A percentile compares a stretch with the other conserved stretches of the same genome.
Evolutionary conservation across 1,140 invertebrate species (phyloP).

Genomic region (Physella acuta): DNA sequence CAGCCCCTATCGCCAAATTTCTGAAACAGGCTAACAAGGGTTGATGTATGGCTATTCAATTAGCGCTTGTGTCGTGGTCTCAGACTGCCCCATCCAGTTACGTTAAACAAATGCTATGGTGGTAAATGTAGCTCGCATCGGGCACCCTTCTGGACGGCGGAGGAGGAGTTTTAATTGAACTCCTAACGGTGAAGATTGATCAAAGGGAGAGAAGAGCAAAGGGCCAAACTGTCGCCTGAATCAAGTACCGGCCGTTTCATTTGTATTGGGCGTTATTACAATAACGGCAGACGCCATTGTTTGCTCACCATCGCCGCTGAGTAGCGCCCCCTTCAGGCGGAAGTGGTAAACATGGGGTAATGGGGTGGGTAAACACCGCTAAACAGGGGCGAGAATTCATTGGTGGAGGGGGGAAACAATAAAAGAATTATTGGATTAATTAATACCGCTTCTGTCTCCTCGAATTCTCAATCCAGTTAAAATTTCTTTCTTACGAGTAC

Average conservation of each 20-base stretch:
- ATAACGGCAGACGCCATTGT: constrained; percentile 24
- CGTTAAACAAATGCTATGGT: too few relatives aligned
- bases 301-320: constrained; percentile 9
- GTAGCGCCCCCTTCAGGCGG: constrained; percentile 18
- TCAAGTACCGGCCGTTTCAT: constrained; percentile 7
- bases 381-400: neutral
- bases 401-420: constrained; percentile 14
- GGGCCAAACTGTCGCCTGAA: neutral
- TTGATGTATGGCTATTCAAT: too few relatives aligned
- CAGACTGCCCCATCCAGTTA: too few relatives aligned
- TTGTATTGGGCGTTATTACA: constrained; percentile 13
- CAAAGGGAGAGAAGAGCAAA: neutral
- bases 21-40: too few relatives aligned
- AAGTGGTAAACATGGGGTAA: constrained; percentile 17
- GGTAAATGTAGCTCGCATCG: too few relatives aligned
- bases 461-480: too few relatives aligned
- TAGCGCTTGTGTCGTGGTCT: too few relatives aligned
- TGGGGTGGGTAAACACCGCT: constrained; percentile 16
- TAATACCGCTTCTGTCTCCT: neutral
- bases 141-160: too few relatives aligned
- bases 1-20: too few relatives aligned
- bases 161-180: too few relatives aligned
- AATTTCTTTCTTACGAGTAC: too few relatives aligned
- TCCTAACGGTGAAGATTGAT: too few relatives aligned
- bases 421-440: constrained; percentile 13